Conservation (phyloP, 2,797 vertebrate species). For the Macropodus opercularis region DNA sequence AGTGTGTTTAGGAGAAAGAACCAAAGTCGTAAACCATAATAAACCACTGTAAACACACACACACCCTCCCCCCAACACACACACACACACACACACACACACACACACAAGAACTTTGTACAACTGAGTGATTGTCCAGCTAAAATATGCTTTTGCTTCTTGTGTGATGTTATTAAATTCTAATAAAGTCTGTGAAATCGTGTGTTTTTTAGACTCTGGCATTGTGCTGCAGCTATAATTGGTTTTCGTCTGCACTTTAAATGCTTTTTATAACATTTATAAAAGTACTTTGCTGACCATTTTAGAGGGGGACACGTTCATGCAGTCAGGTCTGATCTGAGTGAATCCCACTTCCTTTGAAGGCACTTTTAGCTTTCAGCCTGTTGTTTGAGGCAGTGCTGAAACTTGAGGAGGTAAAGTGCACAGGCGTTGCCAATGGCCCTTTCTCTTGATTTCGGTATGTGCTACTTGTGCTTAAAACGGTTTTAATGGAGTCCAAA, state of each 20-base stretch:
- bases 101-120: constrained; percentile 24
- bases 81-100: no score
- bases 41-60: no score
- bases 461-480: constrained; percentile 23
- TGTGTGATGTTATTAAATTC: constrained; percentile 44
- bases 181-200: constrained; percentile 65
- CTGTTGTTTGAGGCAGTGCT: not conserved
- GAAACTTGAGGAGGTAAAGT: constrained; percentile 48
- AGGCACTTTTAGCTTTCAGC: constrained; percentile 2
- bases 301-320: not conserved
- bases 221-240: not conserved
- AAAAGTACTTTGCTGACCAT: not conserved
- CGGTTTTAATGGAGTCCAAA: constrained; percentile 52
- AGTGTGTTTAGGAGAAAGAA: constrained; percentile 2
- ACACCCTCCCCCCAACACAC: constrained; percentile 3
- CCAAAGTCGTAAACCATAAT: no score
- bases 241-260: not conserved
- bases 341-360: not conserved
- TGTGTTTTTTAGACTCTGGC: not conserved
- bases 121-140: constrained; percentile 15
- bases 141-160: constrained; percentile 31
- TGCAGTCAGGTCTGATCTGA: not conserved
- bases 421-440: constrained; percentile 8
- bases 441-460: constrained; percentile 25
- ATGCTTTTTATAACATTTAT: not conserved